Base-by-base conservation (phyloP, 2,888 invertebrate species). In the Sphaeridia pumilis region DNA sequence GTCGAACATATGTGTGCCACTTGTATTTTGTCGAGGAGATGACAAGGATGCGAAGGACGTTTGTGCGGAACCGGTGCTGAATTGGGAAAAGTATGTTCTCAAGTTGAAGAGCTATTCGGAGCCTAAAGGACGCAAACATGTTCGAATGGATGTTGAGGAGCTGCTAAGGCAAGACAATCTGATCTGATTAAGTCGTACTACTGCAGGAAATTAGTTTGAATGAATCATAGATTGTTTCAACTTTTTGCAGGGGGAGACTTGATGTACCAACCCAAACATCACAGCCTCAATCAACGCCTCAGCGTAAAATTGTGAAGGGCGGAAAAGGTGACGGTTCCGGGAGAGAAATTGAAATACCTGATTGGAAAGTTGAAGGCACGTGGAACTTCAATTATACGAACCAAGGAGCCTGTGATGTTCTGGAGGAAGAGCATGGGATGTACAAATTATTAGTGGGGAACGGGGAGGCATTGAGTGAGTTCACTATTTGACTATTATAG, bases 311-410 rank as follows among this genome's bases (percentile, higher is more conserved):
- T n/a, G n/a, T n/a, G n/a, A n/a, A n/a, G n/a, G n/a, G n/a, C n/a
- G n/a, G n/a, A n/a, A n/a, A n/a, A n/a, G n/a, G n/a, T n/a, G n/a
- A n/a, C n/a, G n/a, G n/a, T n/a, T n/a, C n/a, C n/a, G n/a, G n/a
- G n/a, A n/a, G n/a, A n/a, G n/a, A n/a, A n/a, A n/a, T n/a, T n/a
- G n/a, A n/a, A n/a, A n/a, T n/a, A n/a, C 64, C 61, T 12, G 28
- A 51, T 25, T 28, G 58, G 10, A 50, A 34, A 45, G 26, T 64
- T n/a, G 44, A 58, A 41, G 58, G 56, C 1, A 62, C 59, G 2
- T 64, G 61, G 61, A 64, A 64, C 54, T 49, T 55, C 36, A 41
- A 57, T 1, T 61, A 57, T 45, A 56, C 52, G 14, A 59, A 61
- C 14, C 7, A 24, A 10, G 64, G 64, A 10, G 58, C 64, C 24